Evolutionary conservation across 2,888 invertebrate species (phyloP).

Genomic region (Oligia strigilis): DNA sequence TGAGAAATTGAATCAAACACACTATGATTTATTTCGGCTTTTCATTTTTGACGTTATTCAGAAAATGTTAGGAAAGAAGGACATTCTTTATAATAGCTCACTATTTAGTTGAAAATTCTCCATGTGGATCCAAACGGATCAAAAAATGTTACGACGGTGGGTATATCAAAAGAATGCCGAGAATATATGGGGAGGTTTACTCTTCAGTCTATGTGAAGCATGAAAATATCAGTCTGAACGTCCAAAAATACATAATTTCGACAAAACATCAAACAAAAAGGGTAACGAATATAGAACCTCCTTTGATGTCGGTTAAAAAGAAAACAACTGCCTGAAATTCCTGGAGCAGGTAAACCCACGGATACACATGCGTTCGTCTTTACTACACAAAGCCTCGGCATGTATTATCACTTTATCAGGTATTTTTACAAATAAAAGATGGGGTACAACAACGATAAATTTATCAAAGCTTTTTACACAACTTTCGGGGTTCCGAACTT

Average conservation of each 20-base stretch:
- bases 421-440: conserved; percentile 34
- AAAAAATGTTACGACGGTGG: conserved; percentile 1
- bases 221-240: conserved; percentile 54
- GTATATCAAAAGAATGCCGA: conserved; percentile 35
- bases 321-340: conserved; percentile 49
- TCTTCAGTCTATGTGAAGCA: conserved; percentile 46
- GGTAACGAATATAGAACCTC: conserved; percentile 2
- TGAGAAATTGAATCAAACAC: conserved; percentile 56
- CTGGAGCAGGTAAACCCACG: conserved; percentile 24
- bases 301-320: conserved; percentile 13
- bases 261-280: conserved; percentile 62
- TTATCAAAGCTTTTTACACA: conserved; percentile 64
- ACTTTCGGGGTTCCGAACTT: conserved; percentile 64
- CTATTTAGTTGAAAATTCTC: conserved; percentile 14
- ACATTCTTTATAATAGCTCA: background rate
- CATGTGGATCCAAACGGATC: conserved; percentile 2
- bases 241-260: conserved; percentile 50
- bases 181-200: conserved; percentile 42
- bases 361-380: conserved; percentile 35
- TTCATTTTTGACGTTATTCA: conserved; percentile 37
- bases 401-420: conserved; percentile 60
- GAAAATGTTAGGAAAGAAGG: conserved; percentile 17
- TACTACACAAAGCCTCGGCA: conserved; percentile 47
- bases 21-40: conserved; percentile 56
- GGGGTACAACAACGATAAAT: background rate